These are phyloP conservation scores for Caenorhabditis sp. DNA, from an alignment of 2,888 invertebrate species.

Conservation along the genomic window DNA sequence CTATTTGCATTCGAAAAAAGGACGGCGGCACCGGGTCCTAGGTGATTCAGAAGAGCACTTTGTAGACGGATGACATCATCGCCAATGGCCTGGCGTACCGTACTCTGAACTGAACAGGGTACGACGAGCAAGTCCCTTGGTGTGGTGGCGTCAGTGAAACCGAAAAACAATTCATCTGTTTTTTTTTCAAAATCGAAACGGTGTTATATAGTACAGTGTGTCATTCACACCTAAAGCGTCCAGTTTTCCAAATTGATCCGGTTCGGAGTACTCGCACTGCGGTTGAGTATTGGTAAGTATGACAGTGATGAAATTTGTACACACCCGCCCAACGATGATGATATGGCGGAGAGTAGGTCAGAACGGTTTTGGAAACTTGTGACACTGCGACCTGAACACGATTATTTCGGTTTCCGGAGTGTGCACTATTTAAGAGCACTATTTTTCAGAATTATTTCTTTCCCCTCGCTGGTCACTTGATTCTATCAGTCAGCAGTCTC, in stretches of 20 bases:
- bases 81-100: not conserved
- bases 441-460: not conserved
- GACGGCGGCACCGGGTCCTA: constrained; percentile 17
- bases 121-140: too few species aligned
- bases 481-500: constrained; percentile 10
- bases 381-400: too few species aligned
- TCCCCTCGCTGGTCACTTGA: constrained; percentile 23
- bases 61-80: constrained; percentile 29
- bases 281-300: too few species aligned
- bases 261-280: constrained; percentile 12
- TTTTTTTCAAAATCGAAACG: not conserved
- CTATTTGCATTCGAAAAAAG: constrained; percentile 30
- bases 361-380: not conserved
- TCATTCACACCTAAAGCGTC: constrained; percentile 17
- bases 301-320: constrained; percentile 36
- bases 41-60: constrained; percentile 39
- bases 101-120: too few species aligned
- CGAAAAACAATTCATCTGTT: not conserved
- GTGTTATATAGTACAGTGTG: constrained; percentile 5
- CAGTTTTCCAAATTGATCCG: constrained; percentile 23
- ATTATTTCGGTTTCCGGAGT: too few species aligned
- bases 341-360: constrained; percentile 32
- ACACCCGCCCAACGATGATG: constrained; percentile 11
- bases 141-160: not conserved
- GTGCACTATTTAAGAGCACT: not conserved